Conservation (phyloP, 2,888 invertebrate genomes). For the Nycteola revayana region DNA sequence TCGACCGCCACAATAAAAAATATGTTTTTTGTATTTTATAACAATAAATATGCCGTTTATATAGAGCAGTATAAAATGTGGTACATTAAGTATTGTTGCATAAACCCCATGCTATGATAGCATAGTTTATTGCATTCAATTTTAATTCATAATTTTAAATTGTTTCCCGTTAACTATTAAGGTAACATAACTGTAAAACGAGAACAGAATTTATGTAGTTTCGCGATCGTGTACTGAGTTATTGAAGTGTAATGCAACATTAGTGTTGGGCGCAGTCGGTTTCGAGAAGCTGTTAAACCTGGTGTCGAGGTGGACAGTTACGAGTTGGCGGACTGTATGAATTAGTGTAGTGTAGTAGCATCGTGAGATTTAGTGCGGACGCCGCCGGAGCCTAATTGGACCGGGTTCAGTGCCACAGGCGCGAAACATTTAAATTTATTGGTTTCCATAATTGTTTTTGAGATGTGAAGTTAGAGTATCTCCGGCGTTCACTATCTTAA, state of each 20-base stretch:
- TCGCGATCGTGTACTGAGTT: slow-evolving; percentile 14
- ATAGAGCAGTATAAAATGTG: slow-evolving; percentile 24
- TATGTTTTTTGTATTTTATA: slow-evolving; percentile 24
- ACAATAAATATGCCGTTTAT: slow-evolving; percentile 14
- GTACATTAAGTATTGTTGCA: slow-evolving; percentile 19
- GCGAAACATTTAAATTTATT: slow-evolving; percentile 73
- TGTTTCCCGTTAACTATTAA: too few relatives aligned
- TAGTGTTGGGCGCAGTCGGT: slow-evolving; percentile 52
- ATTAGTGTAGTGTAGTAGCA: slow-evolving; percentile 80
- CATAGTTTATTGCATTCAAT: neutral
- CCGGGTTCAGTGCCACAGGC: slow-evolving; percentile 72
- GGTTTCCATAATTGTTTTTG: slow-evolving; percentile 76
- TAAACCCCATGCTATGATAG: slow-evolving; percentile 9
- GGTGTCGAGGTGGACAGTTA: slow-evolving; percentile 68
- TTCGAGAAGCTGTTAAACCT: slow-evolving; percentile 63
- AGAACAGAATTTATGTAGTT: too few relatives aligned
- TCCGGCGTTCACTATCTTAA: slow-evolving; percentile 53
- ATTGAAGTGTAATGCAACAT: slow-evolving; percentile 28
- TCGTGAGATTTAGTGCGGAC: slow-evolving; percentile 73
- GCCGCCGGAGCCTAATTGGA: slow-evolving; percentile 73
- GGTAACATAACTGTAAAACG: too few relatives aligned
- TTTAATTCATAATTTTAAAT: too few relatives aligned
- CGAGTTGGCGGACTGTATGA: slow-evolving; percentile 69
- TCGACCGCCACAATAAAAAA: slow-evolving; percentile 43
- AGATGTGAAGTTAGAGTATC: slow-evolving; percentile 51